Evolutionary conservation across 2,797 vertebrate species (phyloP), one percentile per base, ranked within the genome.

Genomic region (Pelochelys cantorii): DNA sequence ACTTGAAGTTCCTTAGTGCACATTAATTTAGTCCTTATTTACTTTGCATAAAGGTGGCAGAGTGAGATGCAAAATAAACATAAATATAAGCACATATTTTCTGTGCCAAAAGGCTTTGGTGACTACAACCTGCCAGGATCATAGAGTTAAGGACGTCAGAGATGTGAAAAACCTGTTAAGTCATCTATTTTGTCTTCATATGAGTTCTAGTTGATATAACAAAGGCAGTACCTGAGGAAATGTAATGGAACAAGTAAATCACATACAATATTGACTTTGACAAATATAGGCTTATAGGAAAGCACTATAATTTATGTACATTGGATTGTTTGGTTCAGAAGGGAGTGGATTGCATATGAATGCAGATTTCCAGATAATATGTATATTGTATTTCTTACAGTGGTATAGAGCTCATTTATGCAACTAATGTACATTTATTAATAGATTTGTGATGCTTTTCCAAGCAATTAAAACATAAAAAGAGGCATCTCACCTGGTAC

Each of bases 341-440:
- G 56, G 57, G 25, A 71, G 29, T 55, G 11, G 79, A 85, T 81
- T 79, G 84, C 75, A 88, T 15, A 6, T 68, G 8, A 81, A 89
- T 59, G 9, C 3, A 79, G 3, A 56, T 93, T 92, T 92, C 74
- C 27, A 87, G 56, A 37, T 7, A 59, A 11, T 59, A 4, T 42
- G 0, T 20, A 57, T 81, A 90, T 15, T 71, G n/a, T 37, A 0
- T 93, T 90, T 87, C 93, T 91, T 62, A 88, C 75, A 90, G 1
- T 34, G 55, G 20, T 74, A 80, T 7, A 83, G 5, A 83, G 18
- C 20, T 90, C 52, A 82, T 95, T 94, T 90, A 9, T 37, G 11
- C 25, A 80, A 90, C 42, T 83, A 87, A 88, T 77, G 54, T 78
- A 84, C 54, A 85, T 55, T 93, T 89, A 86, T 92, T 89, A 90